A percentile compares a stretch with the other conserved stretches of the same genome.
Conservation (phyloP, 2,113 vertebrate species). For the Saguinus imperator region DNA sequence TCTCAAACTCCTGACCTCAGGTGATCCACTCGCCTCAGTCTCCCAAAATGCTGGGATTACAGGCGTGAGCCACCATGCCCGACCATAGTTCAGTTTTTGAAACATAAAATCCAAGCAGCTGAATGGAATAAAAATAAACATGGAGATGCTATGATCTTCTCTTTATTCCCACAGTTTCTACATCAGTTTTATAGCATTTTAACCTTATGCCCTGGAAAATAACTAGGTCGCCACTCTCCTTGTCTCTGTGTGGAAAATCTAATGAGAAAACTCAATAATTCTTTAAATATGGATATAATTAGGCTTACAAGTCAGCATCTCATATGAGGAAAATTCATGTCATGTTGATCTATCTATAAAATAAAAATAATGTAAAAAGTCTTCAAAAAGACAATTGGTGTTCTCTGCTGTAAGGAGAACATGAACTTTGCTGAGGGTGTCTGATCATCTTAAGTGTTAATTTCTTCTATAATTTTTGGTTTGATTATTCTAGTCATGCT, state of each 20-base stretch:
- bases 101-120: neutral
- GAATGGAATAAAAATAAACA: neutral
- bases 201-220: constrained; percentile 34
- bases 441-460: neutral
- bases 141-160: neutral
- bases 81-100: neutral
- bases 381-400: neutral
- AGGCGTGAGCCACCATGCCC: no score
- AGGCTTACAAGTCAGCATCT: neutral
- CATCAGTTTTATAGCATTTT: neutral
- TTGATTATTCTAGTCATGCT: constrained; percentile 3
- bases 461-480: neutral
- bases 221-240: neutral
- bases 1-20: no score
- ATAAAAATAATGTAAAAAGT: neutral
- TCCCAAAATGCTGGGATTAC: no score
- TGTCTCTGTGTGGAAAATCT: constrained; percentile 52
- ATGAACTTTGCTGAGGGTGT: neutral
- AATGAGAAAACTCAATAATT: constrained; percentile 56
- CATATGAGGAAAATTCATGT: neutral
- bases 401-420: constrained; percentile 12
- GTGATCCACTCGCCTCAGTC: no score
- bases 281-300: constrained; percentile 33
- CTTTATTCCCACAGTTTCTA: neutral
- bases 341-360: constrained; percentile 3